A percentile compares a stretch with the other conserved stretches of the same genome.
These are phyloP conservation scores for Gyrodactylus salaris DNA, from an alignment of 1,140 invertebrate species.

Conservation along the genomic window DNA sequence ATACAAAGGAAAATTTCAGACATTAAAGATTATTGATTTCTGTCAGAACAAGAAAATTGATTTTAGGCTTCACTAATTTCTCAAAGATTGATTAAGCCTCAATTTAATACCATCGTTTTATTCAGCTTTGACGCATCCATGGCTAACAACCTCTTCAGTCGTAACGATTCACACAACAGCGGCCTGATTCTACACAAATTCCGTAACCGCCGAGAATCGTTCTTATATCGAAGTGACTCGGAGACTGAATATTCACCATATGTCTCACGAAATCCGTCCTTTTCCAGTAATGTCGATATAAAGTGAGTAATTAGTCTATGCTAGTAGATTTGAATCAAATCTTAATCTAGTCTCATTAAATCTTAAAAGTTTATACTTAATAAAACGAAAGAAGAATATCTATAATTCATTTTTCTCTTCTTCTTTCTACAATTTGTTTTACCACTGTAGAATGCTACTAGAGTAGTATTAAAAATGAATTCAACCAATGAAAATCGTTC, in stretches of 20 bases:
- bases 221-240: not conserved
- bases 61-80: too few species aligned
- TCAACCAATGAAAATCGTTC: too few species aligned
- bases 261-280: not conserved
- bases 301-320: not conserved
- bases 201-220: not conserved
- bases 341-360: not conserved
- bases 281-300: not conserved
- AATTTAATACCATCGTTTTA: not conserved
- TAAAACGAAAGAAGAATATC: not conserved
- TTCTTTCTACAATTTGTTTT: not conserved
- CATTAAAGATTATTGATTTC: too few species aligned
- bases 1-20: too few species aligned
- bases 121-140: not conserved
- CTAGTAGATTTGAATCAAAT: not conserved
- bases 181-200: not conserved
- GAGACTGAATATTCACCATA: not conserved
- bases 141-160: not conserved
- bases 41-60: too few species aligned
- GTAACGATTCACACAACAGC: not conserved
- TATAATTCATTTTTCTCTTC: not conserved
- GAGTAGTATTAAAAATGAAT: not conserved
- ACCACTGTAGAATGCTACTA: not conserved
- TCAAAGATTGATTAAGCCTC: too few species aligned
- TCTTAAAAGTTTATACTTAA: not conserved